These are phyloP conservation scores for Rousettus madagascariensis DNA, from an alignment of 2,797 vertebrate genomes.

Conservation along the genomic window DNA sequence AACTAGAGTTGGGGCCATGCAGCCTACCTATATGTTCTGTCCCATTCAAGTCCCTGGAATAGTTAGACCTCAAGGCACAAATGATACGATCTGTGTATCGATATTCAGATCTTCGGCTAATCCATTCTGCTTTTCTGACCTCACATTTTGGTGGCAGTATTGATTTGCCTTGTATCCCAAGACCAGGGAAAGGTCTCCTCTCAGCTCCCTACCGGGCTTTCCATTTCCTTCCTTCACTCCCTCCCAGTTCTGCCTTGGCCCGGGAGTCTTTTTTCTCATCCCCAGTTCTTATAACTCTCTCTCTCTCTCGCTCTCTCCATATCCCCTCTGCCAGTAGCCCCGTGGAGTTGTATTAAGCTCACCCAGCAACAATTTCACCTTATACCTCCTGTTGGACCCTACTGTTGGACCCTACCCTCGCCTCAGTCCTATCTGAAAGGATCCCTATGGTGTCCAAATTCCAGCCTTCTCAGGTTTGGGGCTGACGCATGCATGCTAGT, in stretches of 20 bases:
- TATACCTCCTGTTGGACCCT: not conserved
- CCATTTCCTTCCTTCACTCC: not conserved
- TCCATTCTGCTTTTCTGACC: not conserved
- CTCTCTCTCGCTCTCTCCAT: no score
- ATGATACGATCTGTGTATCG: not conserved
- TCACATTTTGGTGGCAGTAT: not conserved
- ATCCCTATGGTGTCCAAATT: not conserved
- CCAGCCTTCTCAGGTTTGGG: not conserved
- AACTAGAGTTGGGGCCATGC: not conserved
- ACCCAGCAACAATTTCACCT: not conserved
- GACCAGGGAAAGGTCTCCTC: not conserved
- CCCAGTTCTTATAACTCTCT: not conserved
- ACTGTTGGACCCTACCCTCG: not conserved
- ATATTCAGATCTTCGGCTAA: not conserved
- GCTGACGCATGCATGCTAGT: not conserved
- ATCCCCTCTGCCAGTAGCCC: rapidly evolving
- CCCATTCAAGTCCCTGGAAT: no score
- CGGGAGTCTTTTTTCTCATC: not conserved
- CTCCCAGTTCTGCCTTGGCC: rapidly evolving
- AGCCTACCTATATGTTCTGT: not conserved
- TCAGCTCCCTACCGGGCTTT: not conserved
- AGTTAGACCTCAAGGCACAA: not conserved
- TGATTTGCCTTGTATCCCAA: not conserved
- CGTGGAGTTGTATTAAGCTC: not conserved
- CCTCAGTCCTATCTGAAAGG: not conserved